Percentiles rank a stretch among this genome's conserved stretches.
These are phyloP conservation scores for Pedionomus torquatus DNA, from an alignment of 2,113 vertebrate genomes.

Conservation along the genomic window DNA sequence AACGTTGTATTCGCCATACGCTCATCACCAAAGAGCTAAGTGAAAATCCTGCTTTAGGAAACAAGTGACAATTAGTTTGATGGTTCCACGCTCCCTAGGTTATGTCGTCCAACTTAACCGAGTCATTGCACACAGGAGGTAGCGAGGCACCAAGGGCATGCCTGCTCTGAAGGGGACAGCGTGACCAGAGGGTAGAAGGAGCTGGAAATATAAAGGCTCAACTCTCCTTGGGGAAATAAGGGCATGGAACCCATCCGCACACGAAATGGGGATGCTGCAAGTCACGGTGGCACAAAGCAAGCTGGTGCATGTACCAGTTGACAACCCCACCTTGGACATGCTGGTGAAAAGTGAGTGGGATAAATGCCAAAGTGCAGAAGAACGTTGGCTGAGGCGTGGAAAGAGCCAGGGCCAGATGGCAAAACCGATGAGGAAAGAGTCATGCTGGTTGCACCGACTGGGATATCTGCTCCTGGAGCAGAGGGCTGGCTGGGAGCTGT, in stretches of 20 bases:
- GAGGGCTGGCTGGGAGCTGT: neutral
- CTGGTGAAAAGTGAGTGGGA: neutral
- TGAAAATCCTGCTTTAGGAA: slow-evolving; percentile 5
- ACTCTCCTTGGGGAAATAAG: neutral
- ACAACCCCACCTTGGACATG: neutral
- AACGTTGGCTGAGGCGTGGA: neutral
- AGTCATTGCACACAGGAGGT: neutral
- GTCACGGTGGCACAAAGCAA: neutral
- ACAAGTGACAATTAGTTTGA: neutral
- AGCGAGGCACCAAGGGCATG: neutral
- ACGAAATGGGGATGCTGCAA: accelerated
- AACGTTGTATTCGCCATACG: neutral
- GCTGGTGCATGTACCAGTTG: neutral
- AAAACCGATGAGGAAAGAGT: neutral
- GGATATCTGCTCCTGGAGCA: neutral
- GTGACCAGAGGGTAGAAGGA: neutral
- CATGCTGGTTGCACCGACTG: accelerated
- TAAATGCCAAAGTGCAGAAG: neutral
- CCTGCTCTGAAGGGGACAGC: neutral
- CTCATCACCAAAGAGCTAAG: slow-evolving; percentile 1
- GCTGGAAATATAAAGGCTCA: neutral
- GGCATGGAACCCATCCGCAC: neutral
- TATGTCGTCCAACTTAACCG: neutral
- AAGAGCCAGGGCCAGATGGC: neutral
- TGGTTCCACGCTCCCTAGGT: neutral